These are phyloP conservation scores for Eriosoma lanigerum DNA, from an alignment of 1,140 invertebrate species.

Conservation along the genomic window DNA sequence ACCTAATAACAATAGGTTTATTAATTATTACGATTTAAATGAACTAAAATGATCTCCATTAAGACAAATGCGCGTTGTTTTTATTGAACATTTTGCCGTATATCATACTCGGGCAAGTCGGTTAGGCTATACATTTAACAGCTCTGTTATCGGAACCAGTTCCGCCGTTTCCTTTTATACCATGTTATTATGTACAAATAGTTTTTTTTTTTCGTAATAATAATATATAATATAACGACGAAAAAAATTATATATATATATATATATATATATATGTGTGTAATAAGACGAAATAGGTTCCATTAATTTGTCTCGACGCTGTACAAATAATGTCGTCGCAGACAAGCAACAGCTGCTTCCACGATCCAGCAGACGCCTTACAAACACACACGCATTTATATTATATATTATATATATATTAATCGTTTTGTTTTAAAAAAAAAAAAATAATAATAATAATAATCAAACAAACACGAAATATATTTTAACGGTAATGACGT, in stretches of 20 bases:
- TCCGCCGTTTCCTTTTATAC: constrained; percentile 33
- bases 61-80: too few relatives aligned
- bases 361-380: constrained; percentile 31
- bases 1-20: too few relatives aligned
- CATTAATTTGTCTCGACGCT: constrained; percentile 49
- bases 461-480: constrained; percentile 51
- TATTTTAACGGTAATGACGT: constrained; percentile 50
- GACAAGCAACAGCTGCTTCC: constrained; percentile 46
- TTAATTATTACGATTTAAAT: too few relatives aligned
- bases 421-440: constrained; percentile 50
- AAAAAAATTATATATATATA: too few relatives aligned
- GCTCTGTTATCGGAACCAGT: constrained; percentile 42
- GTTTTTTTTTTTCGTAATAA: background rate
- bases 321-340: constrained; percentile 30
- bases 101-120: background rate
- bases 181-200: background rate
- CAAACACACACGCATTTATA: background rate
- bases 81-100: constrained; percentile 6
- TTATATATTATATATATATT: constrained; percentile 12
- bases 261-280: too few relatives aligned
- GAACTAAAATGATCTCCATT: too few relatives aligned
- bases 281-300: constrained; percentile 16
- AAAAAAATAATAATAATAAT: constrained; percentile 4
- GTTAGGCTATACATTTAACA: constrained; percentile 23
- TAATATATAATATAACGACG: background rate